phyloP scores from a whole-genome alignment of 2,113 vertebrate genomes.

The Lycocorax pyrrhopterus region DNA sequence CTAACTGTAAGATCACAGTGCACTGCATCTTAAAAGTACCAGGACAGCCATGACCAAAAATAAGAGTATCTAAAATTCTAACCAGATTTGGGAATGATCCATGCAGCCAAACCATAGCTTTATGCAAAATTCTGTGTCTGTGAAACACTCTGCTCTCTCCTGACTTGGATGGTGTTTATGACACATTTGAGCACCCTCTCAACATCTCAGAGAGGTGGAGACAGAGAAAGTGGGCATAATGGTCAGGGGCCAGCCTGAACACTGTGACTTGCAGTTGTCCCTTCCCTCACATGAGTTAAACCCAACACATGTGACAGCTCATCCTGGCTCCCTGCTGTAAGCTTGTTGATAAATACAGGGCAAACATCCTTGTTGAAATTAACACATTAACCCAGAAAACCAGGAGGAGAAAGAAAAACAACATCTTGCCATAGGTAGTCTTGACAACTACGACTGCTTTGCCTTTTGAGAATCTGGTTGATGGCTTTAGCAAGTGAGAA shows the following conservation, averaged over 20 bases:
- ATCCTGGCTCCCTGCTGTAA: neutral
- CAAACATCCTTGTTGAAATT: constrained; percentile 9
- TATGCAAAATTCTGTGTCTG: neutral
- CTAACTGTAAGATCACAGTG: neutral
- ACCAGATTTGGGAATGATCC: neutral
- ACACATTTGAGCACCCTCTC: neutral
- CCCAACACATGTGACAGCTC: neutral
- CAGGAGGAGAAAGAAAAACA: neutral
- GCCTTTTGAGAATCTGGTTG: neutral
- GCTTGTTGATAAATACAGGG: neutral
- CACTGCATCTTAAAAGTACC: neutral
- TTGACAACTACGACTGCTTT: neutral
- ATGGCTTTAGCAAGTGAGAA: constrained; percentile 4
- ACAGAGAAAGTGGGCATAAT: neutral
- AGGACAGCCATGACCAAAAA: neutral
- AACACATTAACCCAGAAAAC: neutral
- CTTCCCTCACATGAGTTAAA: neutral
- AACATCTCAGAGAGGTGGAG: neutral
- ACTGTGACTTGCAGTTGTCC: neutral
- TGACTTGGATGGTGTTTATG: neutral
- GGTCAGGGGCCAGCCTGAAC: neutral
- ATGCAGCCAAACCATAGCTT: neutral
- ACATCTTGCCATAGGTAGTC: neutral
- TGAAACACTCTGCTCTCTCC: neutral
- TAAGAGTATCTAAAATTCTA: neutral